These are phyloP conservation scores for Oreohelix idahoensis DNA, from an alignment of 1,140 invertebrate species.

Conservation along the genomic window DNA sequence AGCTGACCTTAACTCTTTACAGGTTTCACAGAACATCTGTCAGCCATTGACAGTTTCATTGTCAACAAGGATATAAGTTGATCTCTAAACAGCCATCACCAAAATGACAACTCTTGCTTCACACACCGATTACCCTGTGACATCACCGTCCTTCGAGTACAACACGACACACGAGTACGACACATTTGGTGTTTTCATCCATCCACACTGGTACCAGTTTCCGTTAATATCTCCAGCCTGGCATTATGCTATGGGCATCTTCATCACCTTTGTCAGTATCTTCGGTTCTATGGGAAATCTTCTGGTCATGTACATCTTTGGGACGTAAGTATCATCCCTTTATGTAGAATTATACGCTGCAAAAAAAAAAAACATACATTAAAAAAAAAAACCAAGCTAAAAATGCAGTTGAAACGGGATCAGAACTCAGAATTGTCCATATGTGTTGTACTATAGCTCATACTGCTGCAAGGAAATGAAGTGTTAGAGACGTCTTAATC, in stretches of 20 bases:
- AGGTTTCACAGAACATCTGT: no score
- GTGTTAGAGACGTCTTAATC: no score
- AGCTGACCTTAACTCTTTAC: no score
- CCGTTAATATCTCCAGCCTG: conserved; percentile 55
- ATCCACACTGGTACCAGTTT: conserved; percentile 66
- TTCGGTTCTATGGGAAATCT: conserved; percentile 85
- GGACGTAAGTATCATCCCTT: conserved; percentile 64
- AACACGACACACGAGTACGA: conserved; percentile 58
- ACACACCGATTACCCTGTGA: neutral
- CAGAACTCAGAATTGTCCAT: no score
- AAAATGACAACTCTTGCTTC: neutral
- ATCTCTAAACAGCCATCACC: neutral
- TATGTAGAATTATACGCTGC: no score
- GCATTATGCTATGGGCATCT: conserved; percentile 83
- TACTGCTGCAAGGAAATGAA: no score
- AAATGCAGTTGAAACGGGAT: no score
- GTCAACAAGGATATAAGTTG: no score
- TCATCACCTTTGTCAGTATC: conserved; percentile 82
- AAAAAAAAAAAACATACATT: no score
- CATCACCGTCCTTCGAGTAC: conserved; percentile 6
- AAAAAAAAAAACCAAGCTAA: no score
- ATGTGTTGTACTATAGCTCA: no score
- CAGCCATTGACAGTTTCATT: no score
- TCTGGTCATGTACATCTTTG: conserved; percentile 89
- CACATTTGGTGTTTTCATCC: conserved; percentile 59